Conservation (phyloP, 2,888 invertebrate species). For the Lepeophtheirus nordmannii region DNA sequence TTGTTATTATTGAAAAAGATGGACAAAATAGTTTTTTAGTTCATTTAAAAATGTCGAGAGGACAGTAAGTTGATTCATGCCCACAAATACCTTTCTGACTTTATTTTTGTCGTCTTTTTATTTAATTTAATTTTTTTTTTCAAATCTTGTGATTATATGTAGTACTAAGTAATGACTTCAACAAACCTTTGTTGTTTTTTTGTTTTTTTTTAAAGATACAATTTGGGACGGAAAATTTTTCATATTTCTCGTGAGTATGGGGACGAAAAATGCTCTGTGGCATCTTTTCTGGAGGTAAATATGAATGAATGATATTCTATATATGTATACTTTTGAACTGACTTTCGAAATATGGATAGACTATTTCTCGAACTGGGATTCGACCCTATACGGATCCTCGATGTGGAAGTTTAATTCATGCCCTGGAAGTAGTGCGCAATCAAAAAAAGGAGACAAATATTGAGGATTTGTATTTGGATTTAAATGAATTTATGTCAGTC, state of each 20-base stretch:
- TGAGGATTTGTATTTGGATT: conserved; percentile 10
- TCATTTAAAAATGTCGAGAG: no score
- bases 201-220: neutral
- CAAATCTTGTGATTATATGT: no score
- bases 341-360: neutral
- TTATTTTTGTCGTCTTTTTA: no score
- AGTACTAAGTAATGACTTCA: no score
- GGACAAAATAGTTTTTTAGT: no score
- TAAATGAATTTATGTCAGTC: conserved; percentile 9
- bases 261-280: neutral
- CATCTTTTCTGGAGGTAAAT: neutral
- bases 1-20: no score
- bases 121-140: no score
- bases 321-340: neutral
- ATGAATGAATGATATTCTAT: neutral
- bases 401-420: neutral
- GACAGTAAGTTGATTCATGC: no score
- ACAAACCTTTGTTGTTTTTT: no score
- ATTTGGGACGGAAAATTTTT: neutral
- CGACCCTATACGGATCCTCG: conserved; percentile 11
- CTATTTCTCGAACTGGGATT: conserved; percentile 12
- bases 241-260: neutral
- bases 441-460: conserved; percentile 1
- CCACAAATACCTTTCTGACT: no score
- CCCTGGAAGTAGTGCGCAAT: neutral